Evolutionary conservation across 2,797 vertebrate genomes (phyloP).

Genomic region (Danio choprae): DNA sequence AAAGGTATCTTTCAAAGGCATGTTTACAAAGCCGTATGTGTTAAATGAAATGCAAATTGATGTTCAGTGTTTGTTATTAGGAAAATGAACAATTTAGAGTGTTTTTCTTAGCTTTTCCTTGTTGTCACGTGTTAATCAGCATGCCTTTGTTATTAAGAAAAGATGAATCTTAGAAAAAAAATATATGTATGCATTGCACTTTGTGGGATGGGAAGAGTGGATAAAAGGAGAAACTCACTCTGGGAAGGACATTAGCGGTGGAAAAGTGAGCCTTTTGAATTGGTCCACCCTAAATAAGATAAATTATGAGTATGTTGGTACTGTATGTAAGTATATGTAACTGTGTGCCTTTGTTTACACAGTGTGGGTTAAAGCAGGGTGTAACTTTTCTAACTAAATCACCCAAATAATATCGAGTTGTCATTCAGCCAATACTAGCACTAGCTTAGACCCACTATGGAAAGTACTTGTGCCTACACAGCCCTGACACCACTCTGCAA

Average conservation of each 20-base stretch:
- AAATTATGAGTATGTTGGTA: neutral
- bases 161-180: constrained; percentile 59
- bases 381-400: constrained; percentile 18
- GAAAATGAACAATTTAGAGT: constrained; percentile 53
- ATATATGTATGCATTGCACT: constrained; percentile 69
- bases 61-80: constrained; percentile 55
- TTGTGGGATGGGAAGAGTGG: constrained; percentile 70
- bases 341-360: constrained; percentile 44
- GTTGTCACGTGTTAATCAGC: constrained; percentile 70
- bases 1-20: constrained; percentile 72
- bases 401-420: constrained; percentile 30
- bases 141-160: constrained; percentile 71
- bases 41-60: constrained; percentile 71
- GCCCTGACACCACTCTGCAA: constrained; percentile 7
- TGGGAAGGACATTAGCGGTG: constrained; percentile 50
- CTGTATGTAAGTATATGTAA: constrained; percentile 14
- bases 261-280: constrained; percentile 42
- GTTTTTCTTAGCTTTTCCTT: constrained; percentile 62
- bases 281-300: constrained; percentile 45
- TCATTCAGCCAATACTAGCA: constrained; percentile 37
- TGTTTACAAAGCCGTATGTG: constrained; percentile 75
- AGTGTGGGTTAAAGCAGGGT: constrained; percentile 30
- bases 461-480: constrained; percentile 43
- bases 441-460: constrained; percentile 48
- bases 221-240: constrained; percentile 61